A percentile compares a stretch with the other conserved stretches of the same genome.
These are phyloP conservation scores for Neofelis nebulosa DNA, from an alignment of 2,113 vertebrate genomes.

Conservation along the genomic window DNA sequence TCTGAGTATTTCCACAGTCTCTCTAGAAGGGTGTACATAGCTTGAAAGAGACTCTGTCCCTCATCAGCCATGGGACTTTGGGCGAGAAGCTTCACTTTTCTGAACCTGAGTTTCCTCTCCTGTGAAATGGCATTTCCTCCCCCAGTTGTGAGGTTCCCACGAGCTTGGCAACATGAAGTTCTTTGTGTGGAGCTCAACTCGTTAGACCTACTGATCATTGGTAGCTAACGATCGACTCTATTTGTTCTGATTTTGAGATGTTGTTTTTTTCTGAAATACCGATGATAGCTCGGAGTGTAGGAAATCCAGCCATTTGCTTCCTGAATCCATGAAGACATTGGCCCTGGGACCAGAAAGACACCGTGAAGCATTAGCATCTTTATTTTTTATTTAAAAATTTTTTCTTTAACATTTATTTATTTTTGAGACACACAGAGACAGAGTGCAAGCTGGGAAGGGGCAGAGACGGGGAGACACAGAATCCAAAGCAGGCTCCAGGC, in stretches of 20 bases:
- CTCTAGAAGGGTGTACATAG: neutral
- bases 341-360: neutral
- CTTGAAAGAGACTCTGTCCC: neutral
- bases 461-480: too few relatives aligned
- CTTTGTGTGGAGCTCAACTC: neutral
- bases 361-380: neutral
- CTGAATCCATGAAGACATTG: neutral
- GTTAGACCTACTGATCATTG: neutral
- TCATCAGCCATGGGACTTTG: neutral
- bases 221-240: neutral
- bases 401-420: too few relatives aligned
- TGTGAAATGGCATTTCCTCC: neutral
- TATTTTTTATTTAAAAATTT: too few relatives aligned
- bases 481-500: too few relatives aligned
- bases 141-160: accelerated
- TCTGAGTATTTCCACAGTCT: accelerated
- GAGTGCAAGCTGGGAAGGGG: too few relatives aligned
- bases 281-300: neutral
- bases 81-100: neutral
- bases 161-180: neutral
- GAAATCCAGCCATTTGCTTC: neutral
- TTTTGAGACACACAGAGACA: too few relatives aligned
- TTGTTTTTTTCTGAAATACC: neutral
- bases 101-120: neutral
- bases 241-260: neutral